Evolutionary conservation across 2,888 invertebrate genomes (phyloP), one percentile per base, ranked within the genome.

Genomic region (Sisyra terminalis): DNA sequence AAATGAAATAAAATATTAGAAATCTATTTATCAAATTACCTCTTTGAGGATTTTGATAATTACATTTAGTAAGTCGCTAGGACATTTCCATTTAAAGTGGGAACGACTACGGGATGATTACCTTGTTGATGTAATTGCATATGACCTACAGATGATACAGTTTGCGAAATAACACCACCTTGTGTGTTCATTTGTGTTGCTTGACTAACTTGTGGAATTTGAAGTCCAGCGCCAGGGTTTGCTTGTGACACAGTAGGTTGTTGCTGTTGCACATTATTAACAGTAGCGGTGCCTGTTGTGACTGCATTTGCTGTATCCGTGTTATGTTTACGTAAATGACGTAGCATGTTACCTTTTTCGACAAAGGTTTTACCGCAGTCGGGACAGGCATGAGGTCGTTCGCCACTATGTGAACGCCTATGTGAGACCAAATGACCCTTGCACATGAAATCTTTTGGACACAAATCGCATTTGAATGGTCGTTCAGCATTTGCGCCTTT

Each of bases 391-490:
- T 73, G 72, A 0, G 70, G 70, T 41, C 69, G 56, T 48, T 70
- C 71, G 49, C 75, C 77, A 29, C 78, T 73, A 60, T 87, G 87
- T 42, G 82, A 81, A 45, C 85, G 73, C 52, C 83, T 71, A 56
- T 87, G 86, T n/a, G 83, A 76, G 42, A 81, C 81, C 51, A 86
- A 65, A 59, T 86, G 85, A 41, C 86, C 85, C 70, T 87, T 87
- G 63, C 85, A 86, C 69, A 86, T 80, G 58, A 87, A 87, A 58
- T 84, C 84, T 60, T 87, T 87, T 36, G 82, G 81, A 55, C 87
- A 87, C 42, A 87, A 66, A 52, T 86, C 86, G 56, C 87, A 87
- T 42, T 79, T 70, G 63, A 81, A 85, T n/a, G 63, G 62, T 44
- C 77, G 65, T 49, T 75, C 73, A 46, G 71, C 73, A 48, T 70